These are phyloP conservation scores for Dicycla oo DNA, from an alignment of 2,888 invertebrate species.

Conservation along the genomic window DNA sequence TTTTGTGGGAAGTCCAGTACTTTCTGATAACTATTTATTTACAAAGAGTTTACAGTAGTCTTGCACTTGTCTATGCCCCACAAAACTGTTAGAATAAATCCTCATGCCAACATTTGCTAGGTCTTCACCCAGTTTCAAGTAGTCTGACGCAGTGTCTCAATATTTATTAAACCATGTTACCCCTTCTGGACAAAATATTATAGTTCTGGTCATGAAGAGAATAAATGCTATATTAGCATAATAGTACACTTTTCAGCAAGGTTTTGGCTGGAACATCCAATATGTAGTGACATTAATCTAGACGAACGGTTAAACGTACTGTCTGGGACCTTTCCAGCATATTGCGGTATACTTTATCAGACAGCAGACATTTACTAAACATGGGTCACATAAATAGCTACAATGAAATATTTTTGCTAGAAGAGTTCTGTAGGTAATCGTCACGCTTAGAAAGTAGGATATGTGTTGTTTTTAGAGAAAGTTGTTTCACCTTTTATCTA, in stretches of 20 bases:
- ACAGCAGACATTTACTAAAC: slow-evolving; percentile 39
- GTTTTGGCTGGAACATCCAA: slow-evolving; percentile 58
- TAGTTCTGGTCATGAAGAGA: slow-evolving; percentile 25
- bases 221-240: slow-evolving; percentile 52
- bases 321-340: slow-evolving; percentile 57
- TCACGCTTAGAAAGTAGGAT: neutral
- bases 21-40: no score
- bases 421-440: slow-evolving; percentile 1
- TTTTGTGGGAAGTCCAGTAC: neutral
- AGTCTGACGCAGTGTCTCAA: slow-evolving; percentile 11
- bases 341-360: slow-evolving; percentile 59
- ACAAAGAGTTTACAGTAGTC: no score
- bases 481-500: no score
- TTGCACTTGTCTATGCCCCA: no score
- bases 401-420: slow-evolving; percentile 24
- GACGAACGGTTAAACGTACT: slow-evolving; percentile 54
- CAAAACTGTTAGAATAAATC: neutral
- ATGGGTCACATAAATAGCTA: slow-evolving; percentile 49
- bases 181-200: slow-evolving; percentile 7
- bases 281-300: slow-evolving; percentile 60
- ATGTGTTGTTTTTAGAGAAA: neutral
- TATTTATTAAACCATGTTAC: slow-evolving; percentile 25
- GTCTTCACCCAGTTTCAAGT: neutral
- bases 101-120: neutral
- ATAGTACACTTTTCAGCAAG: slow-evolving; percentile 56